Conservation (phyloP, 2,797 vertebrate genomes). For the Acrossocheilus fasciatus region DNA sequence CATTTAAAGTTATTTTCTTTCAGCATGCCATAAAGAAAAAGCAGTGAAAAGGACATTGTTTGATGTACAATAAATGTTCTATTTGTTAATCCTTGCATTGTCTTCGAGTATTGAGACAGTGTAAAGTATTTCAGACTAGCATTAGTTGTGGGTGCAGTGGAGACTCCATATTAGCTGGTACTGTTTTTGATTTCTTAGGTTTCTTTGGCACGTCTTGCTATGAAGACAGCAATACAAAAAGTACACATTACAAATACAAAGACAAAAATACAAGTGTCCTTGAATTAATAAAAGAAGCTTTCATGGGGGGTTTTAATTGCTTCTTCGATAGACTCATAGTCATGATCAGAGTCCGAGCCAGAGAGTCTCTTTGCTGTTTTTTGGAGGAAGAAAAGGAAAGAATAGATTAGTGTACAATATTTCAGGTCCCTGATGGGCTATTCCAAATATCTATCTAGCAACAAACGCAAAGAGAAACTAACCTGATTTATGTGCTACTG, state of each 20-base stretch:
- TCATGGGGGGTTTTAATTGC: constrained; percentile 65
- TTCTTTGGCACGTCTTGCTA: background rate
- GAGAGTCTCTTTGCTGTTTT: background rate
- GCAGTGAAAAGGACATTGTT: background rate
- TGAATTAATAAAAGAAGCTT: constrained; percentile 61
- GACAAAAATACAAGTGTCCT: background rate
- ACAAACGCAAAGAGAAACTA: background rate
- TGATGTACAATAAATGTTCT: constrained; percentile 7
- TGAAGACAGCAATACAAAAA: background rate
- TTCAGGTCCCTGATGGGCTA: no score
- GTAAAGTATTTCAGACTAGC: constrained; percentile 49
- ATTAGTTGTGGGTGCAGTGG: background rate
- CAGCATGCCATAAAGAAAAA: background rate
- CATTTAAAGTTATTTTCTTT: background rate
- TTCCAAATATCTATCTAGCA: background rate
- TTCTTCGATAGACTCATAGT: constrained; percentile 79
- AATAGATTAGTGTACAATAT: background rate
- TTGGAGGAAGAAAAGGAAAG: constrained; percentile 23
- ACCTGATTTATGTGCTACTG: constrained; percentile 47
- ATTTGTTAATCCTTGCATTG: background rate
- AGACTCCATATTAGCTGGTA: background rate
- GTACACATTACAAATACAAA: no score
- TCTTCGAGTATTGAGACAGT: constrained; percentile 2
- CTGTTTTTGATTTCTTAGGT: background rate
- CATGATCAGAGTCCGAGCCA: constrained; percentile 69